Percentiles rank a stretch among this genome's conserved stretches.
Conservation (phyloP, 2,113 vertebrate genomes). For the Pelmatolapia mariae region DNA sequence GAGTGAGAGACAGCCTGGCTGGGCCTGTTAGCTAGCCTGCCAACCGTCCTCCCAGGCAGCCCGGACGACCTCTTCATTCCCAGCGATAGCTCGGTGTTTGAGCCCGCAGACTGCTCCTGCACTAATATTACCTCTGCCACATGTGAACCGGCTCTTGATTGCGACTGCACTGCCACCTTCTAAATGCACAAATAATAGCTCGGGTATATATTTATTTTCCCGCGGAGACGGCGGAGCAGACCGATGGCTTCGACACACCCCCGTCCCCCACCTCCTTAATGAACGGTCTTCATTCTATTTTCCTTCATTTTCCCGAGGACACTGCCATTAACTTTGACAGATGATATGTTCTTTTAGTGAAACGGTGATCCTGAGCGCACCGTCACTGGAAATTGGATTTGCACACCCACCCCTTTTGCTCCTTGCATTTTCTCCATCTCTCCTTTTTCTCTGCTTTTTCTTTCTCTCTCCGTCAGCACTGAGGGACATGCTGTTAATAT, state of each 20-base stretch:
- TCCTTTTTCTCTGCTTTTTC: not conserved
- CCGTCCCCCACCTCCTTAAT: slow-evolving; percentile 45
- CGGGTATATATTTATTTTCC: slow-evolving; percentile 67
- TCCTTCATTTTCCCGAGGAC: slow-evolving; percentile 63
- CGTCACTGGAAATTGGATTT: slow-evolving; percentile 74
- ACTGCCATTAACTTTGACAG: slow-evolving; percentile 73
- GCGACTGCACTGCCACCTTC: slow-evolving; percentile 34
- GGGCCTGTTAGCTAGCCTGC: slow-evolving; percentile 27
- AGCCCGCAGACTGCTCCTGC: not conserved
- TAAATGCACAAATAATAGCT: slow-evolving; percentile 63
- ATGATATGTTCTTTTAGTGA: slow-evolving; percentile 68
- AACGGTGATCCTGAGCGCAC: slow-evolving; percentile 64
- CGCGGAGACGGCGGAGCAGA: slow-evolving; percentile 31
- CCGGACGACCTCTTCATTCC: slow-evolving; percentile 37
- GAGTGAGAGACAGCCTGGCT: slow-evolving; percentile 50
- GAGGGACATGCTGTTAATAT: slow-evolving; percentile 64
- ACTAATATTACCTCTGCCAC: slow-evolving; percentile 49
- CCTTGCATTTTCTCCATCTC: slow-evolving; percentile 10
- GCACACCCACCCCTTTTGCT: slow-evolving; percentile 32
- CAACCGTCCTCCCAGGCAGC: slow-evolving; percentile 17
- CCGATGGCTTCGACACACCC: not conserved
- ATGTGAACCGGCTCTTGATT: slow-evolving; percentile 51
- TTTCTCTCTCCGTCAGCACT: slow-evolving; percentile 23
- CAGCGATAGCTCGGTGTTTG: slow-evolving; percentile 6
- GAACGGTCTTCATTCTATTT: slow-evolving; percentile 65